Conservation (phyloP, 2,888 invertebrate species). For the Andrena flavipes region DNA sequence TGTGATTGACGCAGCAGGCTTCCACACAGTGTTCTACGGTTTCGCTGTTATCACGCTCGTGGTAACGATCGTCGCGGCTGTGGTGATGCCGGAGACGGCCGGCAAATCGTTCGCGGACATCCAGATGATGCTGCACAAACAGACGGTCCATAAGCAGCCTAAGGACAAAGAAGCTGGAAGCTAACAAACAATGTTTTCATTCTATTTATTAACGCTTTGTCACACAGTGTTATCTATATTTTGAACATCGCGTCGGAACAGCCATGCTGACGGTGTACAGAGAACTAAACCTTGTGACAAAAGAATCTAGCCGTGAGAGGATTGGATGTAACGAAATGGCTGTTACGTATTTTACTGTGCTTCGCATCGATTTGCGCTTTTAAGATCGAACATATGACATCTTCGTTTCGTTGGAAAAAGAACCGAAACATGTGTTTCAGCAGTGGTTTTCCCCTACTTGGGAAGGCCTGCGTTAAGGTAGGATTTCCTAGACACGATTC, state of each 20-base stretch:
- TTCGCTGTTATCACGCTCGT: conserved; percentile 38
- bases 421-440: too few species aligned
- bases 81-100: conserved; percentile 67
- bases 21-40: conserved; percentile 47
- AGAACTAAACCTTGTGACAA: too few species aligned
- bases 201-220: not conserved
- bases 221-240: not conserved
- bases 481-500: too few species aligned
- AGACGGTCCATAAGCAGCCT: too few species aligned
- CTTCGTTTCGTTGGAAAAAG: too few species aligned
- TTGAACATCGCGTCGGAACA: not conserved
- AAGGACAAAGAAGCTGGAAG: not conserved
- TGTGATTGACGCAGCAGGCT: conserved; percentile 20
- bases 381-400: too few species aligned
- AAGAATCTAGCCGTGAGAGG: not conserved
- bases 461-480: too few species aligned
- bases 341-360: not conserved
- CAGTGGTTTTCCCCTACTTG: too few species aligned
- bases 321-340: not conserved
- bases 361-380: not conserved
- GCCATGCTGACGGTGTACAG: not conserved
- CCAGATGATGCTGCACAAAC: conserved; percentile 30
- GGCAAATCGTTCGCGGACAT: conserved; percentile 60
- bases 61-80: conserved; percentile 10
- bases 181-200: not conserved